Evolutionary conservation across 2,113 vertebrate genomes (phyloP).

Genomic region (Acrocephalus kingi): DNA sequence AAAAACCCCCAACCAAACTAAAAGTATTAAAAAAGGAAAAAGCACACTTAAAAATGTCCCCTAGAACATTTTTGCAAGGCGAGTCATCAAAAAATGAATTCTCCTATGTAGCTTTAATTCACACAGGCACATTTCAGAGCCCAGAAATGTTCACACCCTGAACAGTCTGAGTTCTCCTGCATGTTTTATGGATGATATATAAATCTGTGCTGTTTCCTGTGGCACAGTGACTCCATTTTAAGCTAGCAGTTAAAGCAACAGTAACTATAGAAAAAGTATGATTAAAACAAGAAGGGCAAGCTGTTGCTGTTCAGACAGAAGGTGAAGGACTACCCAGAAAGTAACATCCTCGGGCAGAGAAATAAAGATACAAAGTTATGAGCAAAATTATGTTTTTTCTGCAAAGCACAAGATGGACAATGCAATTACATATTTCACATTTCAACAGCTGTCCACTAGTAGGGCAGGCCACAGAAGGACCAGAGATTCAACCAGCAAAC

Average conservation of each 20-base stretch:
- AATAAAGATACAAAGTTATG: background rate
- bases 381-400: background rate
- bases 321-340: background rate
- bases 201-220: background rate
- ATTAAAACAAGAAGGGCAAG: background rate
- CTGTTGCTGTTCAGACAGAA: background rate
- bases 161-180: background rate
- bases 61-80: background rate
- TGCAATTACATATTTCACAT: background rate
- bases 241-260: background rate
- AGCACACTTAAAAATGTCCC: background rate
- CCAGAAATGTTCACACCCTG: background rate
- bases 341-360: background rate
- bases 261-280: background rate
- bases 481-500: background rate
- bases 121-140: background rate
- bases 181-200: rapidly evolving
- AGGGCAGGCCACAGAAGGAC: background rate
- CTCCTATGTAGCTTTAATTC: background rate
- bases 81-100: background rate
- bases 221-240: background rate
- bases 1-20: rapidly evolving
- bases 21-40: background rate
- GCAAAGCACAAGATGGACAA: background rate
- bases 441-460: background rate